Conservation (phyloP, 1,140 invertebrate species). For the Babylonia areolata region DNA sequence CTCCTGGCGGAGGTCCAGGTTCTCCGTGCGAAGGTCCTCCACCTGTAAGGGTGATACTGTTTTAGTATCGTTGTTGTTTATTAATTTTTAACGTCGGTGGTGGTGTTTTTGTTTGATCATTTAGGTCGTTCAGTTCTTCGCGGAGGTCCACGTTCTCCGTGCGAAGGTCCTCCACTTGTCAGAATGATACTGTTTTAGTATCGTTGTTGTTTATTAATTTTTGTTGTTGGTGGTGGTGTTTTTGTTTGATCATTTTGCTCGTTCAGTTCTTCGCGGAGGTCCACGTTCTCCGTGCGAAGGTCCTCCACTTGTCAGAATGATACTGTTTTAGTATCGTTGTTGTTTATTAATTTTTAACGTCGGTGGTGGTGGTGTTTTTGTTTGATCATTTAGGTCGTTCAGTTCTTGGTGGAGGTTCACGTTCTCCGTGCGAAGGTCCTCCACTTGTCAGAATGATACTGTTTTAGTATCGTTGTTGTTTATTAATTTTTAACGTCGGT, state of each 20-base stretch:
- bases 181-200: too few species aligned
- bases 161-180: slow-evolving; percentile 91
- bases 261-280: slow-evolving; percentile 93
- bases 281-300: slow-evolving; percentile 97
- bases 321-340: background rate
- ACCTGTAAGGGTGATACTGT: slow-evolving; percentile 75
- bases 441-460: too few species aligned
- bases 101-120: too few species aligned
- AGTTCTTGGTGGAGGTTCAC: slow-evolving; percentile 96
- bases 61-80: background rate
- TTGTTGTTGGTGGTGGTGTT: too few species aligned
- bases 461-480: too few species aligned
- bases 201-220: too few species aligned
- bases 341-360: too few species aligned
- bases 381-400: too few species aligned
- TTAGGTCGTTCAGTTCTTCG: slow-evolving; percentile 93
- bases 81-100: too few species aligned
- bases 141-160: slow-evolving; percentile 98
- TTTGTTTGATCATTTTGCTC: slow-evolving; percentile 79
- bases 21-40: slow-evolving; percentile 96
- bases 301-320: slow-evolving; percentile 83
- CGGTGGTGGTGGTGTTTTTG: too few species aligned
- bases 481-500: too few species aligned
- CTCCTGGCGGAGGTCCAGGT: slow-evolving; percentile 96
- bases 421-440: slow-evolving; percentile 97